Evolutionary conservation across 2,113 vertebrate species (phyloP).

Genomic region (Coreoperca whiteheadi): DNA sequence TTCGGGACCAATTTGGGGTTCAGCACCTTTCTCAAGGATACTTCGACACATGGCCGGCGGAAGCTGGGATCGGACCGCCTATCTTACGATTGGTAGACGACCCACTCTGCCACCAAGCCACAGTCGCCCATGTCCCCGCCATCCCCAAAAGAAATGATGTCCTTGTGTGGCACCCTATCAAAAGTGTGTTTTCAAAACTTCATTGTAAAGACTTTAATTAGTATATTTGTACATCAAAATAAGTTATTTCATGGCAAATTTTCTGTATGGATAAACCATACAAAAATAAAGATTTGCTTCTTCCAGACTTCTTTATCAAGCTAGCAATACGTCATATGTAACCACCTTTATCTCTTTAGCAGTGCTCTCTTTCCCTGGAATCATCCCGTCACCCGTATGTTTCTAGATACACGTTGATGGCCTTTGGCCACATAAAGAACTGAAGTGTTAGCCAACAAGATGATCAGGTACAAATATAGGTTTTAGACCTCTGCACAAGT

Average conservation of each 20-base stretch:
- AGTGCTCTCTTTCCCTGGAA: background rate
- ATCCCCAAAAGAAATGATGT: background rate
- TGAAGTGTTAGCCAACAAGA: background rate
- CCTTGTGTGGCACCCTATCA: background rate
- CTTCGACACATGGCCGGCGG: too few species aligned
- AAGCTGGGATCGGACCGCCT: too few species aligned
- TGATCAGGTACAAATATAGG: background rate
- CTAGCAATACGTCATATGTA: background rate
- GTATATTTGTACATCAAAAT: too few species aligned
- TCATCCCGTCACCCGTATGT: background rate
- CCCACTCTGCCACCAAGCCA: too few species aligned
- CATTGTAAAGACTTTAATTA: too few species aligned
- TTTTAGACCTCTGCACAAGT: background rate
- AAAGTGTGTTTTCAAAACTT: background rate
- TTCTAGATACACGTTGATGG: background rate
- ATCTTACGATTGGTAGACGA: too few species aligned
- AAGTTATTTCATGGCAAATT: background rate
- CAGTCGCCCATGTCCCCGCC: too few species aligned
- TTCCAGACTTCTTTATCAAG: background rate
- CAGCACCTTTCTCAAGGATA: too few species aligned
- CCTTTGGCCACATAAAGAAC: background rate
- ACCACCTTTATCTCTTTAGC: background rate
- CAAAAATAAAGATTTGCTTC: background rate
- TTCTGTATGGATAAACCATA: background rate
- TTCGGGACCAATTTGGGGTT: too few species aligned